phyloP scores from a whole-genome alignment of 1,140 invertebrate genomes.

The Rhynchophorus ferrugineus region DNA sequence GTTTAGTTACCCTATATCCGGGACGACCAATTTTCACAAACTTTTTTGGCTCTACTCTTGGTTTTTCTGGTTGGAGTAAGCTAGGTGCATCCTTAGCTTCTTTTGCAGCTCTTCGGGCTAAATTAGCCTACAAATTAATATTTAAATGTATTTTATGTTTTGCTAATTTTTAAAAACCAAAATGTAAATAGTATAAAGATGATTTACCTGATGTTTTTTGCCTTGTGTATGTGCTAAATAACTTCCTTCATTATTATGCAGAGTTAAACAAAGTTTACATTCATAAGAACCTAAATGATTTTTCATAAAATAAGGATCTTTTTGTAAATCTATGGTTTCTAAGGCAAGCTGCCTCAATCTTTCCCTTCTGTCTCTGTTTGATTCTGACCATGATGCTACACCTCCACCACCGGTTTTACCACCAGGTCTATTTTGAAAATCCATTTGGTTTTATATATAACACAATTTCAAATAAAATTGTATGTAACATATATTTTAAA shows the following conservation, averaged over 20 bases:
- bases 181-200: neutral
- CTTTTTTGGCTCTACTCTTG: constrained; percentile 94
- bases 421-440: constrained; percentile 95
- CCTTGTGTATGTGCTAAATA: constrained; percentile 99
- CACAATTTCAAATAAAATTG: neutral
- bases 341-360: constrained; percentile 90
- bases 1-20: constrained; percentile 98
- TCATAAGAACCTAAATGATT: constrained; percentile 98
- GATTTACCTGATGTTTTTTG: constrained; percentile 90
- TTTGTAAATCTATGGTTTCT: constrained; percentile 98
- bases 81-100: constrained; percentile 96
- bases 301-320: constrained; percentile 99
- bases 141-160: no score
- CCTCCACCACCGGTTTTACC: constrained; percentile 98
- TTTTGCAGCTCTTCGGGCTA: constrained; percentile 94
- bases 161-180: no score
- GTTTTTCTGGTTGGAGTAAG: constrained; percentile 85
- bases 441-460: constrained; percentile 57
- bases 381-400: constrained; percentile 97
- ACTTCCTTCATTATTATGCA: constrained; percentile 99
- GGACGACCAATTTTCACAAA: constrained; percentile 99
- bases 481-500: no score
- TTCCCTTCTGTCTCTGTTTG: constrained; percentile 93
- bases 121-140: constrained; percentile 59
- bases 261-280: constrained; percentile 96